Evolutionary conservation across 2,797 vertebrate species (phyloP).

Genomic region (Lagocephalus sceleratus): DNA sequence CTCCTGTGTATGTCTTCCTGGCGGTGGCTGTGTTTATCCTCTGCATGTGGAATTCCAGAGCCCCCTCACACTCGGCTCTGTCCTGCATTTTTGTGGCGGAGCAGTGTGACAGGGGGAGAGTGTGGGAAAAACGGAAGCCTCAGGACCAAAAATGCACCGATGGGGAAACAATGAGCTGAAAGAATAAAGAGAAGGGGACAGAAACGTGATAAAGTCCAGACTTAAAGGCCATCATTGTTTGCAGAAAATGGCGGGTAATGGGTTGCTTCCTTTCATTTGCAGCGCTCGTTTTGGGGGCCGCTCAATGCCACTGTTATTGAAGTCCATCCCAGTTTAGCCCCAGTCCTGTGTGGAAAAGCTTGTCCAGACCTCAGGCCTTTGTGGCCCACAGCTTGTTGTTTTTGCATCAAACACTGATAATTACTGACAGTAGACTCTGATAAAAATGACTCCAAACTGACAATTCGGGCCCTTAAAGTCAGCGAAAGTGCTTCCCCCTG

Average conservation of each 20-base stretch:
- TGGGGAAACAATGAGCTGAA: slow-evolving; percentile 78
- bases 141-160: slow-evolving; percentile 87
- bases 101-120: slow-evolving; percentile 93
- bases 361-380: slow-evolving; percentile 53
- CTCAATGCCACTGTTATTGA: slow-evolving; percentile 65
- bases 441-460: too few species aligned
- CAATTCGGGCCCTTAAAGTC: too few species aligned
- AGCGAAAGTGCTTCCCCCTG: too few species aligned
- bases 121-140: slow-evolving; percentile 98
- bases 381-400: slow-evolving; percentile 28
- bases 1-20: slow-evolving; percentile 75
- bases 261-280: slow-evolving; percentile 70
- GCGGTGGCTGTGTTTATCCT: slow-evolving; percentile 85
- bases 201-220: slow-evolving; percentile 55
- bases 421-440: slow-evolving; percentile 9
- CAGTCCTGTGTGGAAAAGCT: slow-evolving; percentile 58
- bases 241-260: slow-evolving; percentile 66
- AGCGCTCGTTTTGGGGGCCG: slow-evolving; percentile 57
- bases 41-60: slow-evolving; percentile 87
- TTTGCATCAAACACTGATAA: slow-evolving; percentile 13
- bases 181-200: slow-evolving; percentile 70
- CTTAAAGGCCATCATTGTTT: slow-evolving; percentile 66
- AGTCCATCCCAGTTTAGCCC: slow-evolving; percentile 50
- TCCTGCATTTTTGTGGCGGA: slow-evolving; percentile 94
- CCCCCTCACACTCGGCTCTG: slow-evolving; percentile 85